phyloP scores from a whole-genome alignment of 2,888 invertebrate genomes.

The Theodoxus fluviatilis region DNA sequence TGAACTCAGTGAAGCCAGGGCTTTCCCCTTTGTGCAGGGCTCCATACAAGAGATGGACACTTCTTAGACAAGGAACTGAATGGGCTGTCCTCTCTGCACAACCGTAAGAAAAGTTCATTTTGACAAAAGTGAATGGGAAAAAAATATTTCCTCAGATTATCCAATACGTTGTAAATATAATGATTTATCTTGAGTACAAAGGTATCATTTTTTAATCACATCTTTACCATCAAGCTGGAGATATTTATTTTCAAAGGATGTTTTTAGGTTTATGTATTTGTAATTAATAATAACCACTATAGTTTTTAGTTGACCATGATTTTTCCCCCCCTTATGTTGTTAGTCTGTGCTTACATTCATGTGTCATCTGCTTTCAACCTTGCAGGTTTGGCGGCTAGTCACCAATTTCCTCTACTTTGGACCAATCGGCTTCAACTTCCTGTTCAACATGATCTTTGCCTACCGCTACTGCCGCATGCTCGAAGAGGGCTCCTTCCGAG shows the following conservation, averaged over 20 bases:
- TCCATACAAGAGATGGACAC: too few relatives aligned
- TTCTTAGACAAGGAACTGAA: too few relatives aligned
- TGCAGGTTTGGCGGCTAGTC: conserved; percentile 89
- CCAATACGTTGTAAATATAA: too few relatives aligned
- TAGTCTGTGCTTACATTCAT: too few relatives aligned
- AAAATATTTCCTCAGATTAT: too few relatives aligned
- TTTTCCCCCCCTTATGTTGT: background rate
- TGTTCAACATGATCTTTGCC: conserved; percentile 99
- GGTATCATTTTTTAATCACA: background rate
- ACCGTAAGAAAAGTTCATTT: too few relatives aligned
- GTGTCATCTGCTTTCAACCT: too few relatives aligned
- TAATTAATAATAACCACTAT: background rate
- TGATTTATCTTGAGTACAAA: too few relatives aligned
- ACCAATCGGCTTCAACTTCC: conserved; percentile 96
- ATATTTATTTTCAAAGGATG: background rate
- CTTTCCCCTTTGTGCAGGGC: too few relatives aligned
- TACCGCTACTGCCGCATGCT: conserved; percentile 98
- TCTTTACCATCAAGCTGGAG: background rate
- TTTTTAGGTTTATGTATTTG: background rate
- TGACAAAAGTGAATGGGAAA: too few relatives aligned
- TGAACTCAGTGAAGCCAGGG: too few relatives aligned
- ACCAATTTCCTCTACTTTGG: conserved; percentile 99
- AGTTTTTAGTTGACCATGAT: background rate
- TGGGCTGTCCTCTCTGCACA: too few relatives aligned
- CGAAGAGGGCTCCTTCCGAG: conserved; percentile 96